Base-by-base conservation (phyloP, 2,888 invertebrate species). In the Pristionchus entomophagus region DNA sequence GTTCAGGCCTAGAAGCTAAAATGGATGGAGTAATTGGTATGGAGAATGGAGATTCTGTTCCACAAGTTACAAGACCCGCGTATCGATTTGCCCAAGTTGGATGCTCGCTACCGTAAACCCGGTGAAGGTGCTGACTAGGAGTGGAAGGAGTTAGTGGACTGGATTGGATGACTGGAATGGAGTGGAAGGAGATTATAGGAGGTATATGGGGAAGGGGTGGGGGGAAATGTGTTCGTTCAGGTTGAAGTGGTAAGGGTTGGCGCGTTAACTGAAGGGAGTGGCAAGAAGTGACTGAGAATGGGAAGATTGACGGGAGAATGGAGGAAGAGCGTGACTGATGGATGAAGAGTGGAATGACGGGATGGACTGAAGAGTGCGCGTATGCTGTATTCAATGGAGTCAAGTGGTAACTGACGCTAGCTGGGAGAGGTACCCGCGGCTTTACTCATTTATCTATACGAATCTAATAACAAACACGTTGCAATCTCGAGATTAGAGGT, bases 381-480 rank as follows among this genome's bases (percentile, higher is more conserved):
- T 10, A 35, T 35, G 45, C 82, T 82, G 82, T 56, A 59, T 59
- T 12, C 32, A 82, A 82, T 38, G 83, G 49, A 62, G 5, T 45
- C 49, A 29, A 65, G n/a, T 84, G 83, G 83, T 84, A 84, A 84
- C 38, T 65, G 6, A 84, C 62, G 83, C 83, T 62, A 62, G 83
- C 59, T 65, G 83, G 83, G 83, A 84, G 59, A 83, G 83, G 83
- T 84, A 84, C 83, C 83, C 83, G 59, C 83, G 41, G 83, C 83
- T 84, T 84, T 84, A n/a, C 38, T 82, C 38, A 56, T 59, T 82
- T 26, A 5, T 81, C 45, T 82, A 35, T 41, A 29, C 4, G 4
- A n/a, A 5, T 26, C 4, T 8, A n/a, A 5, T 49, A 29, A 12
- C 32, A 69, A 29, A 49, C 14, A 22, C 22, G 29, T 51, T 19